These are phyloP conservation scores for Puffinus mauretanicus DNA, from an alignment of 2,113 vertebrate genomes.

Conservation along the genomic window DNA sequence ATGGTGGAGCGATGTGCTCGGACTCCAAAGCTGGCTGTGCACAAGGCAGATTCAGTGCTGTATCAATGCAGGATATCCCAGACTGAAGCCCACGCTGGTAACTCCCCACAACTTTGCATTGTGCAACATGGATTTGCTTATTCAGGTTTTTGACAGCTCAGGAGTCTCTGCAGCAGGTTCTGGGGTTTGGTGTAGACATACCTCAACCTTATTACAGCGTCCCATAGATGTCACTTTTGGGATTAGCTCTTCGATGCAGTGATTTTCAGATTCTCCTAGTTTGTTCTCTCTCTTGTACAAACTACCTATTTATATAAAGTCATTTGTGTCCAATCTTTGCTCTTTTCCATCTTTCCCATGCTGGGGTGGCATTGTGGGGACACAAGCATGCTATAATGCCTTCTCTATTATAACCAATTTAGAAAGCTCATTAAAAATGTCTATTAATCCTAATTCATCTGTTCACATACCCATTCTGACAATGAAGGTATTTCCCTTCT, in stretches of 20 bases:
- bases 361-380: not conserved
- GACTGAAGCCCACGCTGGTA: not conserved
- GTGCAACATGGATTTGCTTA: not conserved
- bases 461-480: conserved; percentile 33
- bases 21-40: not conserved
- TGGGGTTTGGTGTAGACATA: not conserved
- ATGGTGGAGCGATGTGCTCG: not conserved
- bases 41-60: not conserved
- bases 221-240: not conserved
- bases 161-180: not conserved
- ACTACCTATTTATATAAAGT: not conserved
- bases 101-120: not conserved
- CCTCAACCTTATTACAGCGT: not conserved
- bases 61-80: not conserved
- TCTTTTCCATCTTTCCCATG: not conserved
- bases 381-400: not conserved
- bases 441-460: conserved; percentile 43
- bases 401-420: not conserved
- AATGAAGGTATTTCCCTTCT: conserved; percentile 39
- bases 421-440: conserved; percentile 23
- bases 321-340: not conserved
- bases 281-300: conserved; percentile 35
- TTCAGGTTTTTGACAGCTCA: not conserved
- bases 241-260: conserved; percentile 35
- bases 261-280: conserved; percentile 48